Evolutionary conservation across 2,797 vertebrate genomes (phyloP).

Genomic region (Halcyon chelicuti): DNA sequence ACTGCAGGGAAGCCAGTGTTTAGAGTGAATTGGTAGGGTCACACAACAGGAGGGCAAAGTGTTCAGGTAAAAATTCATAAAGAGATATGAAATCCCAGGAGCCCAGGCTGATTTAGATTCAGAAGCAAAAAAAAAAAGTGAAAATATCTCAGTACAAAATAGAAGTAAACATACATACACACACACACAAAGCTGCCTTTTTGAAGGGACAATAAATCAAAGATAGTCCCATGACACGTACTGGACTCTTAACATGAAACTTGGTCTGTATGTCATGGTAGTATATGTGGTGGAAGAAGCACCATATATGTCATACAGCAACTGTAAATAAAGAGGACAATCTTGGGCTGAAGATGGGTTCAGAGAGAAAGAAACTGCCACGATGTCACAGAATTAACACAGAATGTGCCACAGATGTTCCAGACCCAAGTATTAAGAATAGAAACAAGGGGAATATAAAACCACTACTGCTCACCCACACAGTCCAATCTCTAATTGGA

Average conservation of each 20-base stretch:
- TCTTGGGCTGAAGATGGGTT: not conserved
- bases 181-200: not conserved
- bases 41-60: not conserved
- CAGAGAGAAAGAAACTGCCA: not conserved
- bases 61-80: not conserved
- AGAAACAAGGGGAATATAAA: not conserved
- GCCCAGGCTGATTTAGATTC: not conserved
- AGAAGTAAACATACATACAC: not conserved
- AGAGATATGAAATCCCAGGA: not conserved
- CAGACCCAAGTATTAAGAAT: not conserved
- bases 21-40: not conserved
- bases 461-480: not conserved
- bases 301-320: not conserved
- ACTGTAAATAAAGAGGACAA: not conserved
- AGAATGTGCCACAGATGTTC: not conserved
- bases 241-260: not conserved
- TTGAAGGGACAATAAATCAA: not conserved
- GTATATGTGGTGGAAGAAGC: not conserved
- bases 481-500: not conserved
- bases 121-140: not conserved
- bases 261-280: not conserved
- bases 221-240: not conserved
- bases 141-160: not conserved
- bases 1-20: not conserved
- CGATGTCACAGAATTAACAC: too few species aligned